Conservation (phyloP, 2,113 vertebrate genomes). For the Perca flavescens region DNA sequence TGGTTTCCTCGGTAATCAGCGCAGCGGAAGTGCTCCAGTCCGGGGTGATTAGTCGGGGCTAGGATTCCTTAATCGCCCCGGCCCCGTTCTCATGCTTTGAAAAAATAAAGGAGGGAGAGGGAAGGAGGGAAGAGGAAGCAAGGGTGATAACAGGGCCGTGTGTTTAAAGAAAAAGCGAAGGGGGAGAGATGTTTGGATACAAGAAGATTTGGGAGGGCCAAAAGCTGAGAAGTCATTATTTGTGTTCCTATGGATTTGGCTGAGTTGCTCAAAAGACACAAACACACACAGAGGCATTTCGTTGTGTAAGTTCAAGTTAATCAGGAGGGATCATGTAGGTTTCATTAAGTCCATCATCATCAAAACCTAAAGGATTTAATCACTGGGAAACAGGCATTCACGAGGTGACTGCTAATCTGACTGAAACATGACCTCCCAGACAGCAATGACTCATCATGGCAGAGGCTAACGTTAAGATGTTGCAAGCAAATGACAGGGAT, state of each 20-base stretch:
- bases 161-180: conserved; percentile 67
- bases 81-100: conserved; percentile 83
- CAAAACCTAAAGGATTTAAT: conserved; percentile 39
- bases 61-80: conserved; percentile 87
- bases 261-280: conserved; percentile 2
- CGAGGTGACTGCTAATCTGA: conserved; percentile 57
- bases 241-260: conserved; percentile 9
- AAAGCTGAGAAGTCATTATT: conserved; percentile 30
- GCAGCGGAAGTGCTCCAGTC: conserved; percentile 88
- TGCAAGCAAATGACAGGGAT: conserved; percentile 11
- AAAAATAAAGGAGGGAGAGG: conserved; percentile 75
- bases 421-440: conserved; percentile 62
- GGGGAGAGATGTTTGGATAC: conserved; percentile 54
- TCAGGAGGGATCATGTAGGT: conserved; percentile 30
- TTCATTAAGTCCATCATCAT: conserved; percentile 17
- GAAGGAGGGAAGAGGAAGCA: conserved; percentile 78
- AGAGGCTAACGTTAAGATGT: background rate
- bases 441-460: conserved; percentile 60
- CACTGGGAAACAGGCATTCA: conserved; percentile 34
- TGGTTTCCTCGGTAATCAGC: conserved; percentile 94
- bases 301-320: conserved; percentile 29
- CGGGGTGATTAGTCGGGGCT: conserved; percentile 85
- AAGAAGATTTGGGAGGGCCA: conserved; percentile 23
- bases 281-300: background rate
- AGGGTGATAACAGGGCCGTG: conserved; percentile 81